Evolutionary conservation across 2,797 vertebrate genomes (phyloP).

Genomic region (Gymnodraco acuticeps): DNA sequence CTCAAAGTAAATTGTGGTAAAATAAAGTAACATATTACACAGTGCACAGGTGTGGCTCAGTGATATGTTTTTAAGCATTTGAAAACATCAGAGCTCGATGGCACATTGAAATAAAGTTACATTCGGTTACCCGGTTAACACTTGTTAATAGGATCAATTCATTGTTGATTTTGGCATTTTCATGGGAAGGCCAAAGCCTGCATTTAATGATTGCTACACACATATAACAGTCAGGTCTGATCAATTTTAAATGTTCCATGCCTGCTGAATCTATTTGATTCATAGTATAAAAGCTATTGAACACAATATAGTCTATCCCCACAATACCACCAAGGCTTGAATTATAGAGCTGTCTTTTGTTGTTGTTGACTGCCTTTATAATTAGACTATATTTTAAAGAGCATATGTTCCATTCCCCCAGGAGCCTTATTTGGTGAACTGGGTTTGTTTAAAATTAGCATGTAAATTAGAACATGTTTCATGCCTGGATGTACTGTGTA

Average conservation of each 20-base stretch:
- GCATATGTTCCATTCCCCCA: slow-evolving; percentile 4
- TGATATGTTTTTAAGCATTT: not conserved
- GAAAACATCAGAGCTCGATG: not conserved
- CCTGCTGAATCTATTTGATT: not conserved
- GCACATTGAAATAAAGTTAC: not conserved
- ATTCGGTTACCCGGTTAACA: not conserved
- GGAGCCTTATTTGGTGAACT: slow-evolving; percentile 3
- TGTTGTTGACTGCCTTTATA: slow-evolving; percentile 11
- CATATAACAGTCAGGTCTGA: not conserved
- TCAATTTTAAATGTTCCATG: not conserved
- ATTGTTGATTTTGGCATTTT: not conserved
- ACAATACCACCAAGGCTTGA: not conserved
- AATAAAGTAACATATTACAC: not conserved
- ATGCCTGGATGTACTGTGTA: slow-evolving; percentile 17
- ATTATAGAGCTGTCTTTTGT: not conserved
- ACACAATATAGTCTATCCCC: not conserved
- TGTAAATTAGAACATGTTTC: slow-evolving; percentile 34
- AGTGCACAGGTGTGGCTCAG: not conserved
- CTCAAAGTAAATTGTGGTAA: not conserved
- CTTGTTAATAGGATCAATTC: not conserved
- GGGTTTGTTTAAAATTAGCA: slow-evolving; percentile 29
- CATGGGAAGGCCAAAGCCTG: not conserved
- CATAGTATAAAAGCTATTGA: not conserved
- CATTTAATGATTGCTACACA: not conserved
- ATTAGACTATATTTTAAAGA: slow-evolving; percentile 4